Conservation (phyloP, 2,113 vertebrate species). For the Xiphophorus maculatus region DNA sequence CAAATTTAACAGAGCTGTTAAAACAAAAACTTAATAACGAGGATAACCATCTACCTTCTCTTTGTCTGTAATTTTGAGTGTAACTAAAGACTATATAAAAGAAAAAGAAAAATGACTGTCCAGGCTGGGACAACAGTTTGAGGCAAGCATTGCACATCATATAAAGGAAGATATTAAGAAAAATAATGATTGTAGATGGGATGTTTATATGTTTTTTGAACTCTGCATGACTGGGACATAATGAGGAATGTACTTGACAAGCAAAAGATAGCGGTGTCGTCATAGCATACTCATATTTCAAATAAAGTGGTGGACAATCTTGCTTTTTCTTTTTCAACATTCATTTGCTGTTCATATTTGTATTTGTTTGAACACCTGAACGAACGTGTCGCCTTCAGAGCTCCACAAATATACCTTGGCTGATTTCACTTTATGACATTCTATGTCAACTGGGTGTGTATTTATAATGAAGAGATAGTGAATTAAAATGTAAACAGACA, state of each 20-base stretch:
- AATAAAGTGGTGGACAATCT: conserved; percentile 39
- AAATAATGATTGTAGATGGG: accelerated
- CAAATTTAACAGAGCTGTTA: neutral
- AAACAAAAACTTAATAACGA: neutral
- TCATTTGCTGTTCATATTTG: too few species aligned
- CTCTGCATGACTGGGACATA: neutral
- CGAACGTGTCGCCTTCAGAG: too few species aligned
- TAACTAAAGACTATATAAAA: neutral
- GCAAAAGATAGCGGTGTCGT: neutral
- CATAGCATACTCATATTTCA: conserved; percentile 13
- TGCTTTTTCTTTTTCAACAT: too few species aligned
- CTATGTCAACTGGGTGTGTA: too few species aligned
- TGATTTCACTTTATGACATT: too few species aligned
- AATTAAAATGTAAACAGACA: too few species aligned
- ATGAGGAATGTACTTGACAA: neutral
- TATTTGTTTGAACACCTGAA: too few species aligned
- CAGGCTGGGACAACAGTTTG: neutral
- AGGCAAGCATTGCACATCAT: neutral
- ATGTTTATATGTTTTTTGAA: neutral
- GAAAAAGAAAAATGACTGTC: neutral
- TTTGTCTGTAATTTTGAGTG: neutral
- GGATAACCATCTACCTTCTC: neutral
- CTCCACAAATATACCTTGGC: neutral
- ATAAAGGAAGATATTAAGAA: neutral
- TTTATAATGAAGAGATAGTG: too few species aligned